Percentiles rank a stretch among this genome's conserved stretches.
These are phyloP conservation scores for Hybos culiciformis DNA, from an alignment of 2,888 invertebrate genomes.

Conservation along the genomic window DNA sequence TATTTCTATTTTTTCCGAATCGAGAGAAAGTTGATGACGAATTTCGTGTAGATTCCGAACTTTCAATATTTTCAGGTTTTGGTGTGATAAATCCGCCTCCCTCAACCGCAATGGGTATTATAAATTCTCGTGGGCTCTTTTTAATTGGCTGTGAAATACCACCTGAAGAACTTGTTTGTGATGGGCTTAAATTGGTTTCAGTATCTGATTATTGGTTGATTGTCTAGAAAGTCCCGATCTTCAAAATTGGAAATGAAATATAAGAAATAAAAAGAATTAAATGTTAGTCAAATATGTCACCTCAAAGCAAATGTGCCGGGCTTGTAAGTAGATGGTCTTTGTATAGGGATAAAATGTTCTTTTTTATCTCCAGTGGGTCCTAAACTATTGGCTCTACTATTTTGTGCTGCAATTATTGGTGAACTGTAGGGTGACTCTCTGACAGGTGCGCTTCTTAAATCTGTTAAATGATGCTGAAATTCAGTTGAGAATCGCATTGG, in stretches of 20 bases:
- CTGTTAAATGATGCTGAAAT: slow-evolving; percentile 43
- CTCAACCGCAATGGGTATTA: slow-evolving; percentile 86
- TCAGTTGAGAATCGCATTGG: slow-evolving; percentile 45
- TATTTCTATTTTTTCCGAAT: slow-evolving; percentile 46
- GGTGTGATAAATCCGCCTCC: slow-evolving; percentile 63
- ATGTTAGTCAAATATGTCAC: no score
- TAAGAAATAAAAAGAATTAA: no score
- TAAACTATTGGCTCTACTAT: slow-evolving; percentile 40
- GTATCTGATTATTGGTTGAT: slow-evolving; percentile 61
- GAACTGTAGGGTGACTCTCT: no score
- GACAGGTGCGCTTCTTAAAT: slow-evolving; percentile 30
- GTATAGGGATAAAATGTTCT: slow-evolving; percentile 57
- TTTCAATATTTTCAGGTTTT: slow-evolving; percentile 59
- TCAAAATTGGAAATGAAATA: background rate
- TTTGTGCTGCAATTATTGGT: slow-evolving; percentile 8
- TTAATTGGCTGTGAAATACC: slow-evolving; percentile 61
- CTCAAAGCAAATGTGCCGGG: background rate
- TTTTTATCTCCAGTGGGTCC: slow-evolving; percentile 22
- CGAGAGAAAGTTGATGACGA: no score
- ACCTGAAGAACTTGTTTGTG: slow-evolving; percentile 54
- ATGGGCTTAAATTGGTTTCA: slow-evolving; percentile 36
- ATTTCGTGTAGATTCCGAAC: slow-evolving; percentile 52
- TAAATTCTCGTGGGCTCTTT: slow-evolving; percentile 80
- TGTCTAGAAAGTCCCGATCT: slow-evolving; percentile 35
- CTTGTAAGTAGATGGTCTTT: slow-evolving; percentile 35